These are phyloP conservation scores for Callopanchax toddi DNA, from an alignment of 2,113 vertebrate species.

Conservation along the genomic window DNA sequence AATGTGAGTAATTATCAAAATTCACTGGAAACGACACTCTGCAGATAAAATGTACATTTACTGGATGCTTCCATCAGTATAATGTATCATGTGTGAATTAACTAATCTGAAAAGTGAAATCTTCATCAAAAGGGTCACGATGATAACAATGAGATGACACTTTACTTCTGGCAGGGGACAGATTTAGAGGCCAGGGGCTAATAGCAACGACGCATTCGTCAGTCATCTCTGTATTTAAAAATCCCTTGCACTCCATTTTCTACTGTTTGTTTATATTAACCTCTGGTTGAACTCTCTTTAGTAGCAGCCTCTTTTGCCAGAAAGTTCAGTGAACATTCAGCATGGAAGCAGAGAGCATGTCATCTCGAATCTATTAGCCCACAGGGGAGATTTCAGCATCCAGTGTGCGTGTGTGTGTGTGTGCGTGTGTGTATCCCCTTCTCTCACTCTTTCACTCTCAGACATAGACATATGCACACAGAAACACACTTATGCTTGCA, in stretches of 20 bases:
- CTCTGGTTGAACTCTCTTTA: slow-evolving; percentile 96
- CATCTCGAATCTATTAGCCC: slow-evolving; percentile 94
- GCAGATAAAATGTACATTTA: background rate
- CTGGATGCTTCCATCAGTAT: background rate
- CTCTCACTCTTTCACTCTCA: slow-evolving; percentile 30
- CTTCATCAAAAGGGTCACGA: slow-evolving; percentile 46
- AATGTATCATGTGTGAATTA: slow-evolving; percentile 22
- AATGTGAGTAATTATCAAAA: background rate
- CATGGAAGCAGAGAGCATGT: slow-evolving; percentile 89
- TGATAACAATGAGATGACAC: slow-evolving; percentile 50
- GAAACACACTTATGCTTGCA: background rate
- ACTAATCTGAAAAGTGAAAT: slow-evolving; percentile 25
- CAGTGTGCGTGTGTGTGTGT: slow-evolving; percentile 38
- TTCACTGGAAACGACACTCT: background rate
- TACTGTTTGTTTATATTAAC: slow-evolving; percentile 97
- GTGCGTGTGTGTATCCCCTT: background rate
- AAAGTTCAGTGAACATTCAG: slow-evolving; percentile 94
- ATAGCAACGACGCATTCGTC: slow-evolving; percentile 93
- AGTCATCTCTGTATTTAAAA: slow-evolving; percentile 90
- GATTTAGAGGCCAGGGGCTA: slow-evolving; percentile 89
- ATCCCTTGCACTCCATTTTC: slow-evolving; percentile 90
- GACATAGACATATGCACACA: slow-evolving; percentile 29
- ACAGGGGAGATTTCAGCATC: slow-evolving; percentile 87
- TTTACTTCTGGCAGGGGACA: slow-evolving; percentile 66
- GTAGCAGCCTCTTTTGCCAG: slow-evolving; percentile 90